Base-by-base conservation (phyloP, 2,888 invertebrate species). In the Tineola bisselliella region DNA sequence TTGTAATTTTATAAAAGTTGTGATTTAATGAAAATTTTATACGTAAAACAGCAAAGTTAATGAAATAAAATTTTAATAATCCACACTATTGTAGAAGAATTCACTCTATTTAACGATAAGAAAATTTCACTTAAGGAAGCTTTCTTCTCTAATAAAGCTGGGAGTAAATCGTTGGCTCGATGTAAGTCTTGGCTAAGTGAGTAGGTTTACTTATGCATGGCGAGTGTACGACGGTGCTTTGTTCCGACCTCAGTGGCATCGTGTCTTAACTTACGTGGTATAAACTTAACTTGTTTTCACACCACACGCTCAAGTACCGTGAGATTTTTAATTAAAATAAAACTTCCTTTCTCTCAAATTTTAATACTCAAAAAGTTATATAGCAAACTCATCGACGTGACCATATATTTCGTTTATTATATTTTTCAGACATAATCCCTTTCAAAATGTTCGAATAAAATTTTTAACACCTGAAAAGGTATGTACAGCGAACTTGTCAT, bases 401-500 rank as follows among this genome's bases (percentile, higher is more conserved):
- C n/a, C n/a, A n/a, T n/a, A n/a, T n/a, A n/a, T n/a, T n/a, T n/a
- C n/a, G n/a, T n/a, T n/a, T n/a, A n/a, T n/a, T n/a, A n/a, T n/a
- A n/a, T n/a, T n/a, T n/a, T n/a, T n/a, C n/a, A n/a, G n/a, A n/a
- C n/a, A n/a, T n/a, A n/a, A n/a, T n/a, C n/a, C n/a, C n/a, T n/a
- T n/a, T n/a, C n/a, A n/a, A n/a, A n/a, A n/a, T n/a, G n/a, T n/a
- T n/a, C n/a, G n/a, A 15, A 54, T 54, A 25, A 19, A 18, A 54
- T 25, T 54, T 54, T 54, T 54, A 54, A 4, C 54, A 54, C 5
- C 25, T 19, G 25, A 33, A 31, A 58, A 33, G 17, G 58, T 11
- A 33, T n/a, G 12, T 15, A 62, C 59, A 61, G 62, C 62, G 63
- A 61, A 62, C 65, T 61, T 65, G 67, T 67, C 67, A 64, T 66